Evolutionary conservation across 1,140 invertebrate genomes (phyloP), one percentile per base, ranked within the genome.

Genomic region (Marisa cornuarietis): DNA sequence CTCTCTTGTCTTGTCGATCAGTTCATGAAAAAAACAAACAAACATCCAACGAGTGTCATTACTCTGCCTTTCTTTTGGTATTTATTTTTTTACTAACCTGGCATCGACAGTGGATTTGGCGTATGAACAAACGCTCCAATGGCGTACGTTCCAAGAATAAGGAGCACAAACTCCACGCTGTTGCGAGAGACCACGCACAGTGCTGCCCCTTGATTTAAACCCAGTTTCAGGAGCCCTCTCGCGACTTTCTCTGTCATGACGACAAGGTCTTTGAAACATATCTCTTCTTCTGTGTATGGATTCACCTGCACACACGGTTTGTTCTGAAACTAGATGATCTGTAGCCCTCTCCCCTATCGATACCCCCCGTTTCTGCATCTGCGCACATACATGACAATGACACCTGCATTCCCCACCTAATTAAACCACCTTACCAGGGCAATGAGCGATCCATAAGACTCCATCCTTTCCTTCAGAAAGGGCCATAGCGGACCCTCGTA

Each of bases 131-230:
- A 22, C 0, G 26, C 69, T 22, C 69, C 69, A 0, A 51, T 22
- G 20, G 69, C 24, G 20, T 42, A 22, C 20, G 69, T 71, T 16
- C n/a, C 69, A 9, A 71, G 69, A 14, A 71, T 71, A 14, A 71
- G 69, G 24, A 71, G 42, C 24, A 49, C 69, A 13, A 31, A 31
- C 69, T 71, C 69, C 24, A 71, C 69, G 42, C 31, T 71, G 69
- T 42, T 71, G 49, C 24, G 69, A 1, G 69, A 24, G 49, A 71
- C 20, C 14, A 71, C 49, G 49, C 69, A 71, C 26, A 71, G 69
- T 71, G 69, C 24, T 26, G 24, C 31, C 69, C 69, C 69, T 49
- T 71, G 26, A 9, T 49, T 71, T 26, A 71, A 49, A 6, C 69
- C 69, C 69, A 71, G 49, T 22, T 71, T 71, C 69, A 31, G 3